Evolutionary conservation across 2,888 invertebrate species (phyloP), one percentile per base, ranked within the genome.

Genomic region (Capitulum mitella): DNA sequence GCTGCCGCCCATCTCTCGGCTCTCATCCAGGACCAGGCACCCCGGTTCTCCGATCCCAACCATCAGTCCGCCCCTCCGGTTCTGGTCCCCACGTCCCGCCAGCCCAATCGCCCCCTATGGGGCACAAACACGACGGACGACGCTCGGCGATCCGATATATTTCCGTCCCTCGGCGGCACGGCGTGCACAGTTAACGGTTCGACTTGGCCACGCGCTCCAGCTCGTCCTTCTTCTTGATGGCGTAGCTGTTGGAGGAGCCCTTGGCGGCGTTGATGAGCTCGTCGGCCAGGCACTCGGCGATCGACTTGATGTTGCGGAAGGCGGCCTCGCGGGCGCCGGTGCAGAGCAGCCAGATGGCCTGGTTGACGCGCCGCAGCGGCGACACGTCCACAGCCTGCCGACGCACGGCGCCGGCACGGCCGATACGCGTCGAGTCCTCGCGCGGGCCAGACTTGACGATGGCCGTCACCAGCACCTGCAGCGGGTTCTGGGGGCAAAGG

Each of bases 221-320:
- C 89, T 99, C 99, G 87, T 99, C 99, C 89, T 99, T 99, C 91
- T 99, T 99, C 90, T 99, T 99, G 89, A 99, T 99, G 83, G 99
- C 99, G 85, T 99, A 98, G 61, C 98, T 98, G 89, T 99, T 99
- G 82, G 98, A 98, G 82, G 98, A 99, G 83, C 99, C 99, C 92
- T 98, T 99, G 78, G 98, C 98, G 83, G 99, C 99, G 86, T 99
- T 99, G 87, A 99, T 99, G 80, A 99, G 92, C 88, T 99, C 99
- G 90, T 99, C 99, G 86, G 99, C 98, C 84, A 99, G 90, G 88
- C 99, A 99, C 88, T 99, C 99, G 81, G 99, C 98, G 85, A 99
- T 99, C 78, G 98, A 98, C 89, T 99, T 99, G 86, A 99, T 98
- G 89, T 99, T 99, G 85, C 99, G 92, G 92, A 99, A 99, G 78